These are phyloP conservation scores for Chelonoidis abingdonii DNA, from an alignment of 2,113 vertebrate species.

Conservation along the genomic window DNA sequence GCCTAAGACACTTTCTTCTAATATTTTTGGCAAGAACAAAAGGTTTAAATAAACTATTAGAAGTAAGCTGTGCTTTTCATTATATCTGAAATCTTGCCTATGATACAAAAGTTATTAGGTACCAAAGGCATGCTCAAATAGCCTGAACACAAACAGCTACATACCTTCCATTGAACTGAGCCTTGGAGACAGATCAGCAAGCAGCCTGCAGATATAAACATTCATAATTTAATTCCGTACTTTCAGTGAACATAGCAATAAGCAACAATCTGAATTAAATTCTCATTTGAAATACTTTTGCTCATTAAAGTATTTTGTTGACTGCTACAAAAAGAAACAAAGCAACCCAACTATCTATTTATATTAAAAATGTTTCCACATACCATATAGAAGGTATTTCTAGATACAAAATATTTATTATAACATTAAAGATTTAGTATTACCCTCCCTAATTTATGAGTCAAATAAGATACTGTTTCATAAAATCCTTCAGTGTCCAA, in stretches of 20 bases:
- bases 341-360: slow-evolving; percentile 47
- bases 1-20: neutral
- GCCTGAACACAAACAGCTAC: slow-evolving; percentile 37
- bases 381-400: slow-evolving; percentile 49
- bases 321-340: slow-evolving; percentile 21
- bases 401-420: slow-evolving; percentile 57
- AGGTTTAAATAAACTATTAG: neutral
- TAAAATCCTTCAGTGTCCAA: slow-evolving; percentile 29
- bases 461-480: slow-evolving; percentile 37
- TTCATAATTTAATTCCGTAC: slow-evolving; percentile 41
- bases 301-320: slow-evolving; percentile 58
- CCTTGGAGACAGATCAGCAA: slow-evolving; percentile 59
- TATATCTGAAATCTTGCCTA: neutral
- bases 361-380: slow-evolving; percentile 48
- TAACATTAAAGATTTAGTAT: slow-evolving; percentile 60
- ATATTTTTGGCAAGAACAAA: neutral
- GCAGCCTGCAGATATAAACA: slow-evolving; percentile 67
- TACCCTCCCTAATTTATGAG: slow-evolving; percentile 53
- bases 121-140: neutral
- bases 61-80: neutral
- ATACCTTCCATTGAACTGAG: slow-evolving; percentile 50
- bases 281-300: slow-evolving; percentile 57
- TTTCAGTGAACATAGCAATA: slow-evolving; percentile 24
- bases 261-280: slow-evolving; percentile 45
- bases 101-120: neutral